phyloP scores from a whole-genome alignment of 1,140 invertebrate species.

The Saxidomus purpurata region DNA sequence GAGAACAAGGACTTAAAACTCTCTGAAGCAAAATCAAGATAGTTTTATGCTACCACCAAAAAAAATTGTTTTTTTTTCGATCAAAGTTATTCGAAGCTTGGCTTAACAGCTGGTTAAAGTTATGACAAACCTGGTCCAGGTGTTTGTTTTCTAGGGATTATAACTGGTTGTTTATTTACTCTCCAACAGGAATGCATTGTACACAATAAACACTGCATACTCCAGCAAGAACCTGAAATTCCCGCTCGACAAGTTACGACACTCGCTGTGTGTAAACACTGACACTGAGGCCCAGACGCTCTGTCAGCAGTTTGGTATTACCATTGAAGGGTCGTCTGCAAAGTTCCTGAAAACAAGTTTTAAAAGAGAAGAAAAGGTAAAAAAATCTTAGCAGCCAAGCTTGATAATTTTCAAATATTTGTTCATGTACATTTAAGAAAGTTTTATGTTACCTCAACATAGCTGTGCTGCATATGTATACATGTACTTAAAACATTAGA shows the following conservation, averaged over 20 bases:
- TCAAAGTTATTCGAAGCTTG: too few relatives aligned
- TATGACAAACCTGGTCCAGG: too few relatives aligned
- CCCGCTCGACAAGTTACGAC: conserved; percentile 69
- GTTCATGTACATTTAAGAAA: not conserved
- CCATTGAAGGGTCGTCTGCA: conserved; percentile 35
- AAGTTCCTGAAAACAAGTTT: conserved; percentile 70
- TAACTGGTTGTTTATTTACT: too few relatives aligned
- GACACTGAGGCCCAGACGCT: conserved; percentile 5
- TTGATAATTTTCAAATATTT: not conserved
- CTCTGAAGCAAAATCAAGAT: too few relatives aligned
- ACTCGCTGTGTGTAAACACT: conserved; percentile 61
- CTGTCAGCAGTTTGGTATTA: conserved; percentile 68
- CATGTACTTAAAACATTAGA: not conserved
- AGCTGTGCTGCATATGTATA: not conserved
- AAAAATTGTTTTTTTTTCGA: too few relatives aligned
- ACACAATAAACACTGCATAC: conserved; percentile 73
- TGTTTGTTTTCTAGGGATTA: too few relatives aligned
- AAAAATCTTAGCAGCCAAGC: not conserved
- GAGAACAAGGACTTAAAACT: too few relatives aligned
- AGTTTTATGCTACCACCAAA: too few relatives aligned
- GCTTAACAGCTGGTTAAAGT: too few relatives aligned
- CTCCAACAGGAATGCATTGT: conserved; percentile 70
- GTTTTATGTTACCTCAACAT: not conserved
- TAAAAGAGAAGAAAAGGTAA: conserved; percentile 70
- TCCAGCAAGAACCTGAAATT: conserved; percentile 77